Evolutionary conservation across 2,888 invertebrate species (phyloP), one percentile per base, ranked within the genome.

Genomic region (Chrysolina oricalcia): DNA sequence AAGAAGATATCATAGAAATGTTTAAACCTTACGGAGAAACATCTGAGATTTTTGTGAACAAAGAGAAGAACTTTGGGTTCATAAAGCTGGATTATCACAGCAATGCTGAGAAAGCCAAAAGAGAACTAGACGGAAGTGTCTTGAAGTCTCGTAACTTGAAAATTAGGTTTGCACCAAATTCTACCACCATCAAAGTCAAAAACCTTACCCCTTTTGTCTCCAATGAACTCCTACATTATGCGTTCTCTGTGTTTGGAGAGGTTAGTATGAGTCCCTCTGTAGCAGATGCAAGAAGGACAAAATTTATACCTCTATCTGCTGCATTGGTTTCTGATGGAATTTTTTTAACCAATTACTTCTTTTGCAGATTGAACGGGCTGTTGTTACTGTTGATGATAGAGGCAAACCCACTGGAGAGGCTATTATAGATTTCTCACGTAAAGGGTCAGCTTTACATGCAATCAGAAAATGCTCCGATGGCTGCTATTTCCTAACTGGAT

Each of bases 361-460:
- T 10, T 73, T 78, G 10, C 65, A 81, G 79, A 79, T 81, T 65
- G 99, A 99, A 88, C 92, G 97, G 72, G 98, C 98, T 2, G 93
- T 96, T 78, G 97, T 99, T 0, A 93, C 95, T 83, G 98, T 98
- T 27, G 99, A 99, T 88, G 99, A 99, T 85, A 93, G 98, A 86
- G 99, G 99, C 72, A 97, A 97, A 87, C 94, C 97, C n/a, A 93
- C 95, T 23, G 98, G 98, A 6, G 99, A 99, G 89, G 99, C 98
- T 41, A 94, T 98, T 75, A 95, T 99, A n/a, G 99, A 99, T 87
- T 99, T 95, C 89, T 94, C 95, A 0, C 92, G 98, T 64, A 99
- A 99, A 89, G 96, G 96, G 17, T 95, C 95, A 78, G 98, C 98
- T 2, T 91, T 94, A 83, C 92, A 95, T 75, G 98, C 98, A 5